phyloP scores from a whole-genome alignment of 2,797 vertebrate genomes.

The Malurus leucopterus region DNA sequence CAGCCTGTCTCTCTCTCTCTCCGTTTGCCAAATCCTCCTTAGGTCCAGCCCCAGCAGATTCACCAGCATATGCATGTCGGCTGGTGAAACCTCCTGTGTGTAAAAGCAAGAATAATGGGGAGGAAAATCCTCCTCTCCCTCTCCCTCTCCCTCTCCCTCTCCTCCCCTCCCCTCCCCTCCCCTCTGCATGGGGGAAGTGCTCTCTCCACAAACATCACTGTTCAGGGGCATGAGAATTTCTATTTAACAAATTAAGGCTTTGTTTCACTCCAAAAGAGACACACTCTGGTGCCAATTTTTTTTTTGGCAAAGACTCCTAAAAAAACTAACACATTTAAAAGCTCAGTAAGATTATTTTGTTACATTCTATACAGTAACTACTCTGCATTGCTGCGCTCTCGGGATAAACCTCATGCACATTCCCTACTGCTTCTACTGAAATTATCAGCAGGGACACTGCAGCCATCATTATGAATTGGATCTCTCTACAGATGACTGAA shows the following conservation, averaged over 20 bases:
- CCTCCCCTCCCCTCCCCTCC: not conserved
- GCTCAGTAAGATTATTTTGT: not conserved
- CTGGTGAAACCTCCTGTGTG: not conserved
- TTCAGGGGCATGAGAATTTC: not conserved
- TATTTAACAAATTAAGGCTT: not conserved
- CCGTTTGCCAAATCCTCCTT: not conserved
- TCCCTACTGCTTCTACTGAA: not conserved
- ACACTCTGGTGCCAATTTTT: not conserved
- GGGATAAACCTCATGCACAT: not conserved
- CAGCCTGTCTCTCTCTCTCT: not conserved
- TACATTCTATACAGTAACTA: not conserved
- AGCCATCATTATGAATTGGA: not conserved
- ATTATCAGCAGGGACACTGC: not conserved
- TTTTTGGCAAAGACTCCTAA: not conserved
- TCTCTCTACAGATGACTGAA: not conserved
- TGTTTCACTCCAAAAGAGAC: not conserved
- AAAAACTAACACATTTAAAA: not conserved
- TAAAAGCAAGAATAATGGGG: not conserved
- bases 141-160: not conserved
- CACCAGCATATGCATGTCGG: rapidly evolving
- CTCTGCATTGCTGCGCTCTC: rapidly evolving
- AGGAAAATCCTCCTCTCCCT: not conserved
- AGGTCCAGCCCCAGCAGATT: not conserved
- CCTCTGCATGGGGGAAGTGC: not conserved
- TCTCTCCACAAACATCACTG: not conserved